These are phyloP conservation scores for Phalacrocorax aristotelis DNA, from an alignment of 2,113 vertebrate species.

Conservation along the genomic window DNA sequence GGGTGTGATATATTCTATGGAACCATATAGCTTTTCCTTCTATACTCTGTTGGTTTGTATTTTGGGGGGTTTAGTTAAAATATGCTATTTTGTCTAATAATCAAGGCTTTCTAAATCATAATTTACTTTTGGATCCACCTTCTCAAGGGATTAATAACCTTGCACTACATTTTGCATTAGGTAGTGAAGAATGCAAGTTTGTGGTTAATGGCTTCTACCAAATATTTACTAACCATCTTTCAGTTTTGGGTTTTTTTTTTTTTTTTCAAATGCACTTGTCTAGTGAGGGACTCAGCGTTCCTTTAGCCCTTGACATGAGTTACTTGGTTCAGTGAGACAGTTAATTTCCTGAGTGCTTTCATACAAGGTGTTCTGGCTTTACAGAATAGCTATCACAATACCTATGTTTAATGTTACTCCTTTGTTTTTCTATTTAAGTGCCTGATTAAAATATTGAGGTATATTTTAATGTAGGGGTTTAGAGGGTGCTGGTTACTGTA, in stretches of 20 bases:
- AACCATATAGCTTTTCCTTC: slow-evolving; percentile 52
- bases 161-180: slow-evolving; percentile 18
- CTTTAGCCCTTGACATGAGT: not conserved
- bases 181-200: not conserved
- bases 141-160: slow-evolving; percentile 15
- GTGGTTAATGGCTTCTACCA: slow-evolving; percentile 51
- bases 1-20: slow-evolving; percentile 50
- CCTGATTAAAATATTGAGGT: slow-evolving; percentile 21
- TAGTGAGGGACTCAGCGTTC: not conserved
- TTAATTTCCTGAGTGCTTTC: not conserved
- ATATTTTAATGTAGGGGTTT: slow-evolving; percentile 19
- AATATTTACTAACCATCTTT: slow-evolving; percentile 33
- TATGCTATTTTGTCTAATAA: slow-evolving; percentile 79
- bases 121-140: slow-evolving; percentile 30
- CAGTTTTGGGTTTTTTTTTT: not conserved
- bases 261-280: not conserved
- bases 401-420: not conserved
- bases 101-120: slow-evolving; percentile 79
- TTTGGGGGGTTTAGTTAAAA: slow-evolving; percentile 71
- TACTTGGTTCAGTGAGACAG: not conserved
- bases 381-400: not conserved
- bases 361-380: not conserved
- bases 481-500: slow-evolving; percentile 20
- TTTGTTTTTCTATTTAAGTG: slow-evolving; percentile 53
- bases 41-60: slow-evolving; percentile 60